Base-by-base conservation (phyloP, 2,888 invertebrate species). In the Anaspis maculata region DNA sequence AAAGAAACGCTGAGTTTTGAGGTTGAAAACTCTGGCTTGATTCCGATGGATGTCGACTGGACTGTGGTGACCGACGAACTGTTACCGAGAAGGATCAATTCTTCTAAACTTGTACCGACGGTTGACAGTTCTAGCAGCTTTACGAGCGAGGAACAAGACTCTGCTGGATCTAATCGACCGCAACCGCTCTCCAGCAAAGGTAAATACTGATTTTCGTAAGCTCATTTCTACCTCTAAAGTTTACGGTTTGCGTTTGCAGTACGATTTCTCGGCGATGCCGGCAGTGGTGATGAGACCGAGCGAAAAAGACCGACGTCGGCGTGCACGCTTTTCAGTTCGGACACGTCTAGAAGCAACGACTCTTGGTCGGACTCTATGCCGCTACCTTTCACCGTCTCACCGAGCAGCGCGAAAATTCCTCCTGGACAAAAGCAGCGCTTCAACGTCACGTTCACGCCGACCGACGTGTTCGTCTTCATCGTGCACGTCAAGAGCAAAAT, bases 401-500 rank as follows among this genome's bases (percentile, higher is more conserved):
- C 78, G 0, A 51, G 52, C 7, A 61, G 52, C 28, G 67, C 61
- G 7, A 67, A 64, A 31, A 56, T 79, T 6, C 52, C 58, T 2
- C 70, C 76, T 1, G 59, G 58, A 2, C 55, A 69, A 48, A 62
- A 39, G 11, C 42, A 56, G 33, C 48, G 50, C 6, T 76, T 72
- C 43, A 67, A 49, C 30, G 60, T 76, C 1, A 70, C 61, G 2
- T 79, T 79, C 56, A 57, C 68, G 2, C 79, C 79, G 1, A 50
- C 67, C 12, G 71, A 73, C 31, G 72, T 73, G 10, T 71, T 70
- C 41, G 59, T 69, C 27, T 77, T 73, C 41, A 43, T 59, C 59
- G 72, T 72, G 32, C 67, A 69, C 45, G 61, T 77, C 22, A 66
- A 64, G 41, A 72, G 76, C 21, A 68, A 68, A 22, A 71, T 78